Evolutionary conservation across 1,140 invertebrate genomes (phyloP).

Genomic region (Goniozus legneri): DNA sequence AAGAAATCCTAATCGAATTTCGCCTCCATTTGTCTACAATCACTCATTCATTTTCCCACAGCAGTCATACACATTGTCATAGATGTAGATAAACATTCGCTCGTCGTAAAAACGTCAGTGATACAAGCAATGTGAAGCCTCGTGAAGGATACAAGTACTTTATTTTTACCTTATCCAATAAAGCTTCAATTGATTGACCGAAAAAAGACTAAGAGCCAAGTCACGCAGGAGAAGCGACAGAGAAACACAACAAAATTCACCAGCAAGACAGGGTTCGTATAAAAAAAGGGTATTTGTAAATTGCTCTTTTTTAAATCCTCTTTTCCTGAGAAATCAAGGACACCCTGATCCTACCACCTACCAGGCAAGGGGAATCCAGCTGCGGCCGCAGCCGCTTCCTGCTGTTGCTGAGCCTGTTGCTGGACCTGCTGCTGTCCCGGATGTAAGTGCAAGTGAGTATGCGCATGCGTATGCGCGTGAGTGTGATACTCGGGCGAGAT

Average conservation of each 20-base stretch:
- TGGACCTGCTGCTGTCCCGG: constrained; percentile 76
- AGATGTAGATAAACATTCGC: too few relatives aligned
- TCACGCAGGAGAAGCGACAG: constrained; percentile 16
- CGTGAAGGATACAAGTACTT: too few relatives aligned
- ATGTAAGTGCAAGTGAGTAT: constrained; percentile 86
- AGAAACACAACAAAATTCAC: constrained; percentile 12
- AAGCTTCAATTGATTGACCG: constrained; percentile 2
- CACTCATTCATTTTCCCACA: too few relatives aligned
- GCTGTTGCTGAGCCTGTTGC: constrained; percentile 62
- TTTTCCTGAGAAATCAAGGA: constrained; percentile 17
- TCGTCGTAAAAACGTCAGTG: too few relatives aligned
- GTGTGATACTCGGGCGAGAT: constrained; percentile 78
- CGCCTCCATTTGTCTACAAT: too few relatives aligned
- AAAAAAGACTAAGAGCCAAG: constrained; percentile 10
- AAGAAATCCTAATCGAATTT: too few relatives aligned
- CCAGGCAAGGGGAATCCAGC: constrained; percentile 63
- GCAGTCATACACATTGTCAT: not conserved
- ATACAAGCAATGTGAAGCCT: too few relatives aligned
- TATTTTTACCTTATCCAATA: not conserved
- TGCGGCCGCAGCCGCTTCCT: constrained; percentile 51
- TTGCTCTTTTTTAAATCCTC: constrained; percentile 3
- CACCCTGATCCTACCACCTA: constrained; percentile 49
- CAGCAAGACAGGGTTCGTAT: constrained; percentile 12
- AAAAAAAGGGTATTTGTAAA: constrained; percentile 4
- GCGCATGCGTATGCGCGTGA: constrained; percentile 85